These are phyloP conservation scores for Agrilus planipennis DNA, from an alignment of 1,140 invertebrate species.

Conservation along the genomic window DNA sequence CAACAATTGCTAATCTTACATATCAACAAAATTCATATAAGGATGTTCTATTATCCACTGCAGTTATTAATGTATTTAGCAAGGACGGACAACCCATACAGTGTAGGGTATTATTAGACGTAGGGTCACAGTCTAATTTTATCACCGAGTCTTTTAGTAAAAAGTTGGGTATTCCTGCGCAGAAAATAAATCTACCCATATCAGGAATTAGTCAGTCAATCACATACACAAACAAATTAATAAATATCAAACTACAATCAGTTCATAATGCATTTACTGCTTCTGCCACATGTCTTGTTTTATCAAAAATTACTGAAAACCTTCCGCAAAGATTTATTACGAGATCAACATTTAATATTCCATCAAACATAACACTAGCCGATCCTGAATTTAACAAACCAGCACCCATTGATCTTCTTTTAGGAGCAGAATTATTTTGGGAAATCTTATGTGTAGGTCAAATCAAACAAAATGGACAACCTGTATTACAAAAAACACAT, in stretches of 20 bases:
- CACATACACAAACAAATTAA: background rate
- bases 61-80: background rate
- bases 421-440: constrained; percentile 22
- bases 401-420: too few relatives aligned
- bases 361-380: constrained; percentile 9
- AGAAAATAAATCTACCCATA: too few relatives aligned
- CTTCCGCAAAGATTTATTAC: background rate
- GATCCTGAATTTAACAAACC: constrained; percentile 19
- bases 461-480: constrained; percentile 12
- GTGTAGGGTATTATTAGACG: background rate
- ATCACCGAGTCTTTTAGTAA: too few relatives aligned
- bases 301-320: background rate
- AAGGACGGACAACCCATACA: background rate
- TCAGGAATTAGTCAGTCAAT: too few relatives aligned
- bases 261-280: background rate
- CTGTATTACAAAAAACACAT: constrained; percentile 17
- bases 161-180: too few relatives aligned
- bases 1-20: too few relatives aligned
- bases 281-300: background rate
- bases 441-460: constrained; percentile 16
- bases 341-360: background rate
- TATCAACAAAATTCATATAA: too few relatives aligned
- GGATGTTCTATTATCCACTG: background rate
- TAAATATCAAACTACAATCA: background rate
- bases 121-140: background rate